Percentiles rank a stretch among this genome's conserved stretches.
Conservation (phyloP, 2,113 vertebrate genomes). For the Chaetops frenatus region DNA sequence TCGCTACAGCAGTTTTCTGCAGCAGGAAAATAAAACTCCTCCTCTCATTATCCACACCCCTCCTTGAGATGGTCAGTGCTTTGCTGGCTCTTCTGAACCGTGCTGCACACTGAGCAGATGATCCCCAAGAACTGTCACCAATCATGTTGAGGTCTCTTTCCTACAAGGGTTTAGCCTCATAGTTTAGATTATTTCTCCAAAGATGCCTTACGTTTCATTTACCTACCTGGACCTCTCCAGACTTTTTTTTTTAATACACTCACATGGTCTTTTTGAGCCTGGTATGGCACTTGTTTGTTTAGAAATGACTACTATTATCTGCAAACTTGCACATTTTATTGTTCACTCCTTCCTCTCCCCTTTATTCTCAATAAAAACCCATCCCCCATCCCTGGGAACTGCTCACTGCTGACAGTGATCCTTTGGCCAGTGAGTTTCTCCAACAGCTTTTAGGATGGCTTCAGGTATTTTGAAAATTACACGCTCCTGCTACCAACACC, state of each 20-base stretch:
- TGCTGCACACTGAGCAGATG: not conserved
- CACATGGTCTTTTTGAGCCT: not conserved
- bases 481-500: accelerated
- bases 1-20: not conserved
- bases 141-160: not conserved
- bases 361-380: not conserved
- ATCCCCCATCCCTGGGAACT: not conserved
- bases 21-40: not conserved
- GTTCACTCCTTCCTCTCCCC: not conserved
- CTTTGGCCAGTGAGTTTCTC: not conserved
- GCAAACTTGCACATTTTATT: not conserved
- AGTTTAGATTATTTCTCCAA: not conserved
- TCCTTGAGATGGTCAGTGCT: not conserved
- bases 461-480: not conserved
- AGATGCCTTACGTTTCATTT: not conserved
- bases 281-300: not conserved
- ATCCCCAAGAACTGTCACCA: not conserved
- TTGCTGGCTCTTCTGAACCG: not conserved
- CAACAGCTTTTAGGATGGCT: not conserved
- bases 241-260: not conserved
- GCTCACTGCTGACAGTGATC: not conserved
- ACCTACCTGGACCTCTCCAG: not conserved
- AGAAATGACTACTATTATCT: not conserved
- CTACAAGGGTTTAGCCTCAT: not conserved
- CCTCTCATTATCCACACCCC: accelerated